Evolutionary conservation across 1,140 invertebrate genomes (phyloP).

Genomic region (Brachionus rotundiformis): DNA sequence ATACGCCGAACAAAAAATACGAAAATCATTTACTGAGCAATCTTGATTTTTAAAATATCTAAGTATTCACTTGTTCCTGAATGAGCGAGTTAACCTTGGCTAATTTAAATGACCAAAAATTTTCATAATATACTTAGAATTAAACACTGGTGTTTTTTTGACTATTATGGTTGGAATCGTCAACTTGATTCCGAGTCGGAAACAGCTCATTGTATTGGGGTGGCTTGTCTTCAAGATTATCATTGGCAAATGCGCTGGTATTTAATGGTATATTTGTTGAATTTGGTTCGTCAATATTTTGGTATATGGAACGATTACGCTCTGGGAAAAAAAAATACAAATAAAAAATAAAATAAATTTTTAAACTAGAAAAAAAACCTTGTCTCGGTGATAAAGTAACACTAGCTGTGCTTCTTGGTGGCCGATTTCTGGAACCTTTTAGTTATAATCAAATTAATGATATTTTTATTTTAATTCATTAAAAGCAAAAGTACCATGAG

Average conservation of each 20-base stretch:
- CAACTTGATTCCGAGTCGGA: background rate
- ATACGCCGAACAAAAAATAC: too few species aligned
- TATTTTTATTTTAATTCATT: too few species aligned
- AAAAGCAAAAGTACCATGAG: conserved; percentile 10
- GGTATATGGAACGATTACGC: background rate
- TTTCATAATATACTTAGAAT: background rate
- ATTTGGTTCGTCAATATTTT: conserved; percentile 9
- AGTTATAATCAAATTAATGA: too few species aligned
- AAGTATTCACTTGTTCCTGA: background rate
- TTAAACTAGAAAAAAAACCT: conserved; percentile 8
- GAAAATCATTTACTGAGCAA: too few species aligned
- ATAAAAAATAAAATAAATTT: too few species aligned
- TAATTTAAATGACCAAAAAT: background rate
- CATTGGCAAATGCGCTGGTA: background rate
- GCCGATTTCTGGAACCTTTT: background rate
- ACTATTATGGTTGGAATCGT: background rate
- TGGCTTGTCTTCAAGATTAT: conserved; percentile 30
- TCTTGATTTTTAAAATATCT: too few species aligned
- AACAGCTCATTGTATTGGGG: conserved; percentile 38
- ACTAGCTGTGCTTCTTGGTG: background rate
- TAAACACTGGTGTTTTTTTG: conserved; percentile 28
- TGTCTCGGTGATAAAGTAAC: background rate
- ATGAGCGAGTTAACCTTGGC: too few species aligned
- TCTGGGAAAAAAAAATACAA: background rate
- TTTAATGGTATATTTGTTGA: background rate